Base-by-base conservation (phyloP, 2,113 vertebrate species). In the Malurus elegans region DNA sequence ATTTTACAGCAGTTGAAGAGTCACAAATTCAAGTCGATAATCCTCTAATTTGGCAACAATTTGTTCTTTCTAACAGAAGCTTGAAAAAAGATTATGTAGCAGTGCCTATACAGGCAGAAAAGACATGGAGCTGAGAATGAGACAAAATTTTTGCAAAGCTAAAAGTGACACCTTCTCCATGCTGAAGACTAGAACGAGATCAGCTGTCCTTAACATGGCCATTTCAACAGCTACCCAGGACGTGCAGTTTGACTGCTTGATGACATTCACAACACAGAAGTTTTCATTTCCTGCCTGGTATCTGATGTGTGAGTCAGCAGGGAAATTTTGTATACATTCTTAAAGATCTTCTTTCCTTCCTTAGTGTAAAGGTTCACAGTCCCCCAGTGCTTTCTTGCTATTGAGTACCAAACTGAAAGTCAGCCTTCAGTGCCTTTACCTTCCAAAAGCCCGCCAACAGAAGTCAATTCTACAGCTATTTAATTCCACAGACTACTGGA, bases 271-370 rank as follows among this genome's bases (percentile, higher is more conserved):
- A 86, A 92, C 45, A 87, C 42, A 73, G 66, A 72, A 88, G 40
- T 64, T 80, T 91, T 83, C 79, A 88, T 78, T 93, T 92, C 90
- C 88, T 90, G 93, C 56, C 75, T 62, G 56, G 80, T 28, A 83
- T 67, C 47, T 58, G 67, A 94, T 34, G 36, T 34, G 48, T n/a
- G 54, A 94, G 50, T 91, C 60, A 96, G 86, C 12, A 36, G 32
- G 60, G 82, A 93, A 93, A 86, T 82, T 94, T 3, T 87, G 20
- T 42, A 71, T 17, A 54, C 15, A 14, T 73, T 87, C 64, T 26
- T 14, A 57, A 84, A 84, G 24, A 62, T 44, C 28, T 40, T 57
- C 51, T 32, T 54, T 78, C 61, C 54, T 75, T 60, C 53, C 44
- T 44, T 16, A 53, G 12, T 0, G 0, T n/a, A 67, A 84, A 79